These are phyloP conservation scores for Prorops nasuta DNA, from an alignment of 1,140 invertebrate genomes.

Conservation along the genomic window DNA sequence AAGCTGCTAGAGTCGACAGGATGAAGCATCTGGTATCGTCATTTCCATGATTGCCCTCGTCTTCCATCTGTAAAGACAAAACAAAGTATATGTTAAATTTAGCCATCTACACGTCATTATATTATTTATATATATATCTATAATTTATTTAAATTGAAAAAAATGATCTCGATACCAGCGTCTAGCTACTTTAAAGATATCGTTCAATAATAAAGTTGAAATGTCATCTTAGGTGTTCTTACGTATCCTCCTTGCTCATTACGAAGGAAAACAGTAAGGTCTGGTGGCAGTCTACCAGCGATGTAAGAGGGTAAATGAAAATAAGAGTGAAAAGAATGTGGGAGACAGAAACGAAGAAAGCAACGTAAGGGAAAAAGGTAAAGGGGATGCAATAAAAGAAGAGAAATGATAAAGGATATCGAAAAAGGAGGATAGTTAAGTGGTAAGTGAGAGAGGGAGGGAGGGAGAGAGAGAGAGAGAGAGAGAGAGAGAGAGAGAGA, in stretches of 20 bases:
- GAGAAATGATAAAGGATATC: conserved; percentile 39
- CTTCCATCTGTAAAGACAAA: conserved; percentile 80
- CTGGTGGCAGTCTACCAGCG: too few species aligned
- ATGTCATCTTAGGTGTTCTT: conserved; percentile 44
- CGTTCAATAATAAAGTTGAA: conserved; percentile 32
- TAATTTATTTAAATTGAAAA: too few species aligned
- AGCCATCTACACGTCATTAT: neutral
- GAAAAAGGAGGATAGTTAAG: conserved; percentile 1
- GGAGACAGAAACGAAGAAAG: too few species aligned
- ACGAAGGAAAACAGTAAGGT: too few species aligned
- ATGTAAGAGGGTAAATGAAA: too few species aligned
- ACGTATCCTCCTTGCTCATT: conserved; percentile 38
- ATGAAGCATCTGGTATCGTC: conserved; percentile 95
- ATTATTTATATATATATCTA: neutral
- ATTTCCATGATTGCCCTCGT: conserved; percentile 95
- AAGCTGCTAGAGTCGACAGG: conserved; percentile 81
- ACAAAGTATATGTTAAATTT: conserved; percentile 3
- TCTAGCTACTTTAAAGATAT: conserved; percentile 28
- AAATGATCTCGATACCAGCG: conserved; percentile 15
- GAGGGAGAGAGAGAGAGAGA: neutral
- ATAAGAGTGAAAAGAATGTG: too few species aligned
- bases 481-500: conserved; percentile 16
- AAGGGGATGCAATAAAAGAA: too few species aligned
- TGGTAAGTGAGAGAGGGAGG: neutral
- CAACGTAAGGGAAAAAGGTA: too few species aligned